Evolutionary conservation across 2,797 vertebrate genomes (phyloP).

Genomic region (Aphelocoma californica): DNA sequence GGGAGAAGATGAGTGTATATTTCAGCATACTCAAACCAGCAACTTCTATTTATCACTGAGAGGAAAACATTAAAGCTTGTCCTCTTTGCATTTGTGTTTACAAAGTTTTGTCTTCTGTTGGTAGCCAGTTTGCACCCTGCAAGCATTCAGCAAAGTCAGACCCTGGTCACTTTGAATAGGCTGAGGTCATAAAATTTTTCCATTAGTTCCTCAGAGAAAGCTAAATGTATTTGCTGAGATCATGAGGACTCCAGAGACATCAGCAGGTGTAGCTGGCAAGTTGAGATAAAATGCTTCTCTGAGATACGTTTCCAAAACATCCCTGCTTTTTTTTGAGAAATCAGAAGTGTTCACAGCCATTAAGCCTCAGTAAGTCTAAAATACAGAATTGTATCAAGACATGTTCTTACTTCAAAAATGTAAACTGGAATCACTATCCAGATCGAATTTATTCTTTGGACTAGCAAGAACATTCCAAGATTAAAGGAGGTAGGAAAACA

Average conservation of each 20-base stretch:
- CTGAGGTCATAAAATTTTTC: not conserved
- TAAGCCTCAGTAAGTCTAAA: not conserved
- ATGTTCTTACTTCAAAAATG: not conserved
- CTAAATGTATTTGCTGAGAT: not conserved
- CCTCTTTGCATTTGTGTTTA: not conserved
- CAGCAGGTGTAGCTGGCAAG: not conserved
- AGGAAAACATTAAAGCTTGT: not conserved
- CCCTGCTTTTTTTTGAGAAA: not conserved
- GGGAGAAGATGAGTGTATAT: not conserved
- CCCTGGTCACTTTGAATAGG: not conserved
- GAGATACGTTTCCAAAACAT: accelerated
- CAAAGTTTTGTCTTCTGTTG: not conserved
- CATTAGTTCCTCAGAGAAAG: not conserved
- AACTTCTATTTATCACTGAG: not conserved
- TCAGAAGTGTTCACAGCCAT: not conserved
- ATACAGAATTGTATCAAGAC: not conserved
- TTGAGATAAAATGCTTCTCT: not conserved
- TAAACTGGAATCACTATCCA: not conserved
- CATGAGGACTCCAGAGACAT: not conserved
- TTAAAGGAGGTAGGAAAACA: not conserved
- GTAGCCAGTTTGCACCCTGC: not conserved
- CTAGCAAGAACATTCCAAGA: not conserved
- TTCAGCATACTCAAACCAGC: not conserved
- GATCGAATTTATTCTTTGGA: not conserved
- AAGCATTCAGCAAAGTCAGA: not conserved